Evolutionary conservation across 2,797 vertebrate species (phyloP).

Genomic region (Tadarida brasiliensis): DNA sequence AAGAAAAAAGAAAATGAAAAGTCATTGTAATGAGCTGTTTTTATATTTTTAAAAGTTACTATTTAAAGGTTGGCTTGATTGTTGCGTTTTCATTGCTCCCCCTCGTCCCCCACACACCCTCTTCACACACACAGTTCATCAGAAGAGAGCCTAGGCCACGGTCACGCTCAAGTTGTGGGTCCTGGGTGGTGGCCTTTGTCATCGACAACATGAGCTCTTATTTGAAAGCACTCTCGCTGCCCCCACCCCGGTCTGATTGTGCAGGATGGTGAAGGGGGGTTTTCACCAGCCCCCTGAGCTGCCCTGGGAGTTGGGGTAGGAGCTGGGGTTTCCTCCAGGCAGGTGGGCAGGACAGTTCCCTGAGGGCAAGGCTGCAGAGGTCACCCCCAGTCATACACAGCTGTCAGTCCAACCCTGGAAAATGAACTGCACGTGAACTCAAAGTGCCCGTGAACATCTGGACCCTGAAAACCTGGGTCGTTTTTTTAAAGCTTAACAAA

Average conservation of each 20-base stretch:
- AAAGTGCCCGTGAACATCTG: not conserved
- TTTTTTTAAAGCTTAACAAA: not conserved
- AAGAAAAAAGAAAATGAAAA: constrained; percentile 76
- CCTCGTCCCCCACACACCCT: accelerated
- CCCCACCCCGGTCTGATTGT: not conserved
- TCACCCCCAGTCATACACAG: not conserved
- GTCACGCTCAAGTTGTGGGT: too few species aligned
- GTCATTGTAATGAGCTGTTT: constrained; percentile 84
- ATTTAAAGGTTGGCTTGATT: constrained; percentile 82
- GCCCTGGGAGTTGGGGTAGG: accelerated
- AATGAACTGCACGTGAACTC: not conserved
- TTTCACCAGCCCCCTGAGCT: accelerated
- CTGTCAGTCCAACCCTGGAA: not conserved
- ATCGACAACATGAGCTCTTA: accelerated
- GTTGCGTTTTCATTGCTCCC: constrained; percentile 79
- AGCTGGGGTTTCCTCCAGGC: too few species aligned
- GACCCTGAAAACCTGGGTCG: not conserved
- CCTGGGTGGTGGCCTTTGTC: not conserved
- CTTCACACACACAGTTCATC: not conserved
- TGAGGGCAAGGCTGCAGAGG: not conserved
- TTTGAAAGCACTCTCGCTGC: not conserved
- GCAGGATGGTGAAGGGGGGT: accelerated
- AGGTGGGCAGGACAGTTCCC: not conserved
- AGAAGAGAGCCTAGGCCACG: not conserved
- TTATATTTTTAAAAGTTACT: constrained; percentile 85